Evolutionary conservation across 2,888 invertebrate species (phyloP), one percentile per base, ranked within the genome.

Genomic region (Psococerastis gibbosa): DNA sequence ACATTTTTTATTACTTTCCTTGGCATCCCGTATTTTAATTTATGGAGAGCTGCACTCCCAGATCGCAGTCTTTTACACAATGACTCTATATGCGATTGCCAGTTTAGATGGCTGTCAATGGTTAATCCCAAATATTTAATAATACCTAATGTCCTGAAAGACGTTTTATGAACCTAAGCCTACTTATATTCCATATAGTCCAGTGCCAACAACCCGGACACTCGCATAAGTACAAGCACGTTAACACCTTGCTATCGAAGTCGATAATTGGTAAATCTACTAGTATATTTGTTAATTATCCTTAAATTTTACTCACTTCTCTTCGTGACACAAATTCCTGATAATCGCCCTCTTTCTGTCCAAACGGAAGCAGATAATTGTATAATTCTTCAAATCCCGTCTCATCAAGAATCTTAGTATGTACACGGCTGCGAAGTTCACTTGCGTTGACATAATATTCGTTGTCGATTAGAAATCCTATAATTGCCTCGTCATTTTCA

Each of bases 401-500:
- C 54, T 56, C 59, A 2, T 64, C 61, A 32, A 64, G 59, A 41
- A 63, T 69, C 43, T 77, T 61, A 53, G 81, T 75, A 27, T 85
- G 60, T 1, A 85, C 60, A 16, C 13, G 55, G 43, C 63, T 61
- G 1, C 53, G 53, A 1, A 61, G 32, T 3, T 57, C 58, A 22
- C 63, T 45, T 9, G 42, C 43, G 13, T 43, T 32, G 33, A 52
- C 33, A 3, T 43, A 22, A n/a, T 16, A 38, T 51, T 44, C 55
- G 52, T 53, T 52, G 54, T 56, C 49, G 41, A 58, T 59, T 11
- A 66, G 61, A 52, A 46, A 47, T 17, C 46, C 43, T 32, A 42
- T 41, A 6, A 48, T 46, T 35, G 46, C 41, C 11, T 53, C 45
- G 46, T 55, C 54, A 34, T 51, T 45, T 20, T 47, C 17, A 42